Evolutionary conservation across 2,888 invertebrate species (phyloP), one percentile per base, ranked within the genome.

Genomic region (Callyntrura sp.): DNA sequence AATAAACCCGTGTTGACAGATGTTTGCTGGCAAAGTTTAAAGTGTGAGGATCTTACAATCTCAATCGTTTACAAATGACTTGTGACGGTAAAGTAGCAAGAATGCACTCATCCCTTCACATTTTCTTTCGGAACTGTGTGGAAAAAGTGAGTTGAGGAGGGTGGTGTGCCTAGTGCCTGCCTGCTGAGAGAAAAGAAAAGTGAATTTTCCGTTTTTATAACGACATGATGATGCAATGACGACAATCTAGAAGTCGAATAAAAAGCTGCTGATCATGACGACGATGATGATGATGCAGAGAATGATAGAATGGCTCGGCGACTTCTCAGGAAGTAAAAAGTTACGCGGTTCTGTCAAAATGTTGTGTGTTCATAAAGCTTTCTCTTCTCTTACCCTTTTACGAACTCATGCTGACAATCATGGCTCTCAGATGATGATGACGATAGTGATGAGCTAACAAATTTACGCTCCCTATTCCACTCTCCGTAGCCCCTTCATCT

Each of bases 321-420:
- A 45, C 70, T 48, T 73, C 20, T 4, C 1, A 68, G 14, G 45
- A 45, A 23, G 23, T 45, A 12, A 73, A 73, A 45, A 73, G 48
- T 20, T 45, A 48, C 45, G 9, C 20, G 48, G 45, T 45, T 70
- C n/a, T 73, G 45, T 48, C 11, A 45, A 8, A 62, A 65, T 28
- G 12, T 17, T 28, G 25, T 65, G 0, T 65, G 6, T n/a, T 60
- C 9, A 23, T 9, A 28, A n/a, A 51, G 76, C 51, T n/a, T 51
- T 51, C 51, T 28, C 12, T 12, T 28, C 28, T 28, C 62, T 28
- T 65, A 3, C 11, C 28, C 5, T 73, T 45, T 73, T 11, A 3
- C 45, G 2, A 20, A 83, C 35, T 84, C 70, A 11, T 35, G 12
- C 11, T 84, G 84, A 84, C 70, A 82, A 82, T 35, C 35, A 35